Conservation (phyloP, 2,888 invertebrate genomes). For the Scelioninae gen. 1 region DNA sequence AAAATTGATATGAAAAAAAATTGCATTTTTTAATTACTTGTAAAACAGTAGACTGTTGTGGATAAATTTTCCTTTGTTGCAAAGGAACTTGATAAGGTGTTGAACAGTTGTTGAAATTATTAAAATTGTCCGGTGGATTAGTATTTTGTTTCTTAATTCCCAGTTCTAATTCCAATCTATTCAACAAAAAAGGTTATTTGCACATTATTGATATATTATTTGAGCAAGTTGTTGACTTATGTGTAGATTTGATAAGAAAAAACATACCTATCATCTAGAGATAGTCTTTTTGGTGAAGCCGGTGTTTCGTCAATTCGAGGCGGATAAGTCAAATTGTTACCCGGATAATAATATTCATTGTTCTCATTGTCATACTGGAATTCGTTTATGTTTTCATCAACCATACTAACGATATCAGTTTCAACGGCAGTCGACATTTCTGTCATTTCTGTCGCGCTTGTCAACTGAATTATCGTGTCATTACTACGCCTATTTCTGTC, state of each 20-base stretch:
- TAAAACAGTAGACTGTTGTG: constrained; percentile 80
- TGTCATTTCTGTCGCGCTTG: constrained; percentile 46
- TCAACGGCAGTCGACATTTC: constrained; percentile 69
- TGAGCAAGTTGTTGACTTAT: constrained; percentile 1
- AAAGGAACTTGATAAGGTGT: constrained; percentile 74
- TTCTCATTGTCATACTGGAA: constrained; percentile 77
- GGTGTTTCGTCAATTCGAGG: constrained; percentile 80
- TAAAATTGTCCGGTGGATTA: constrained; percentile 57
- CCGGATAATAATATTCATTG: constrained; percentile 81
- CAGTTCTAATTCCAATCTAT: constrained; percentile 86
- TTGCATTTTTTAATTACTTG: constrained; percentile 77
- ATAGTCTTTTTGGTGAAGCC: constrained; percentile 86
- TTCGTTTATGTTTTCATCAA: constrained; percentile 64
- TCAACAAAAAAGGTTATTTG: constrained; percentile 1
- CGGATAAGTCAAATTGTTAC: constrained; percentile 82
- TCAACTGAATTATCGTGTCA: constrained; percentile 81
- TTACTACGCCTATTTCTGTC: constrained; percentile 79
- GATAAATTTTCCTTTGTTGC: constrained; percentile 77
- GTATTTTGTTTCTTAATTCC: constrained; percentile 85
- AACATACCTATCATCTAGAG: constrained; percentile 86
- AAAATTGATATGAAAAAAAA: too few relatives aligned
- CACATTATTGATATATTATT: too few relatives aligned
- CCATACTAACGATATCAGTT: constrained; percentile 70
- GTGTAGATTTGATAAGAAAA: constrained; percentile 8
- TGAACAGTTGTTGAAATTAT: constrained; percentile 73